Base-by-base conservation (phyloP, 2,888 invertebrate genomes). In the Acanthococcus lagerstroemiae region DNA sequence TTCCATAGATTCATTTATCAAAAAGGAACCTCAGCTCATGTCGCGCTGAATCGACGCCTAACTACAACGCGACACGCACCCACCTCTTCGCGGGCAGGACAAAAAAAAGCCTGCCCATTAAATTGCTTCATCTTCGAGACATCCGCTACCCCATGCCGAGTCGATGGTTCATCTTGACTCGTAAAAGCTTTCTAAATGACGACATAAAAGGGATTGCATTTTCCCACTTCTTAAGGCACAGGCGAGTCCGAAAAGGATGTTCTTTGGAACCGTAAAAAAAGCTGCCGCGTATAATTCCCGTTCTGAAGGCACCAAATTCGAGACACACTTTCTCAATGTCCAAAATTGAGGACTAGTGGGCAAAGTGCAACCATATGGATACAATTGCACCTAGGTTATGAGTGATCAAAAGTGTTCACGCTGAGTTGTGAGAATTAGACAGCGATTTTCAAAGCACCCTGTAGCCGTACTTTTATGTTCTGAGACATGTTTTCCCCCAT, bases 51-150 rank as follows among this genome's bases (percentile, higher is more conserved):
- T 21, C 37, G 37, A 37, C 37, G 37, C 37, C 37, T 37, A 9
- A n/a, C n/a, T 37, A n/a, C n/a, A 37, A 37, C 12, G n/a, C 2
- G 2, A 37, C 37, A 15, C 37, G 37, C 12, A n/a, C 37, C 12
- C 37, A 9, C 37, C 37, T n/a, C n/a, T 37, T 37, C 37, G n/a
- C 37, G n/a, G 12, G 3, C 37, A 37, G 37, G 21, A 48, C 7
- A 48, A 19, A 15, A 21, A n/a, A 48, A 48, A 19, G 17, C 48
- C 48, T 48, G 17, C 48, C 58, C 45, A 45, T 58, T 58, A 58
- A 58, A 58, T 58, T 58, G 58, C 46, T 58, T 46, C 58, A 58
- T 58, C 58, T 58, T 58, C 24, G 25, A 58, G 58, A 58, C 58
- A 58, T 56, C 46, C 26, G 48, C 19, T 48, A 48, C 48, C 48